Base-by-base conservation (phyloP, 2,113 vertebrate species). In the Pseudorasbora parva region DNA sequence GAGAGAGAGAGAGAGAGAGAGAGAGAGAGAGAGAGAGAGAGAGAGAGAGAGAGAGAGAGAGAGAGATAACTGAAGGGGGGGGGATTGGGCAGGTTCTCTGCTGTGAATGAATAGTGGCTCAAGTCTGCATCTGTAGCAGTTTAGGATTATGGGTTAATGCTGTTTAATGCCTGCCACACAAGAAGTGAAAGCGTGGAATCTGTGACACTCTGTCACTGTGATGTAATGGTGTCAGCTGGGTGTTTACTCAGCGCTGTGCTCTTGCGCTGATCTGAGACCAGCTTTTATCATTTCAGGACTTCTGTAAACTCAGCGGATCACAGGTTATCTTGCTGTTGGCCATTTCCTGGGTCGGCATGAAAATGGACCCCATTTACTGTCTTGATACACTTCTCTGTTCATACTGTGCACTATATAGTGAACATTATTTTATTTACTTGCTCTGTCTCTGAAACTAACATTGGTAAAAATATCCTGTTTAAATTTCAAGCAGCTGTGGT, bases 91-190 rank as follows among this genome's bases (percentile, higher is more conserved):
- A 94, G 86, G 92, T 92, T 91, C 43, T 86, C 62, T 64, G 88
- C 91, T 90, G 82, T 73, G 87, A 90, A 86, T 81, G 86, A 90
- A 86, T 81, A 87, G 86, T 89, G 81, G 88, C 89, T 91, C 86
- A 87, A 87, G 88, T 88, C 83, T 91, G 91, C 91, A 90, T 93
- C 91, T 90, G 91, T 86, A 91, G 89, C 90, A 89, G 85, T 92
- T 87, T 85, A 85, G 86, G 90, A 90, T 92, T 92, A 88, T 60
- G 69, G 30, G 82, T 68, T 85, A 85, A 87, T 85, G 82, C 83
- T 69, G 78, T 87, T 86, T 82, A 87, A 77, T 78, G 82, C 82
- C 74, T 87, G 78, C 82, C 81, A 85, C 86, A 73, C 85, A 82
- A 89, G 87, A 74, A 84, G 27, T 80, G 72, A 81, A 81, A 71